These are phyloP conservation scores for Scaeva pyrastri DNA, from an alignment of 2,888 invertebrate genomes.

Conservation along the genomic window DNA sequence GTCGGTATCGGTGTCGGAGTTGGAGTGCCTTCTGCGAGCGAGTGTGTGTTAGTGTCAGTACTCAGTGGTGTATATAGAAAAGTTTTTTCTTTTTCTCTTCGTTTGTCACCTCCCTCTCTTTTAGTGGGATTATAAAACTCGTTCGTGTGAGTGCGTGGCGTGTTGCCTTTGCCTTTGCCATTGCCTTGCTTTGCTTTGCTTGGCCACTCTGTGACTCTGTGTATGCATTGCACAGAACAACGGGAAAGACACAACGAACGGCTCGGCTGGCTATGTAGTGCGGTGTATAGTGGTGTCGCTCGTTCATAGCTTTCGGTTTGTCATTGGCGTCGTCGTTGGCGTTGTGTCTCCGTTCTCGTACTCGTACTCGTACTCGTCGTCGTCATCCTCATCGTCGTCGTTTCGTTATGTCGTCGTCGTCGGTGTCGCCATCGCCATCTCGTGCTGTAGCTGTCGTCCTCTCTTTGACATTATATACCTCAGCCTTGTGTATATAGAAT, in stretches of 20 bases:
- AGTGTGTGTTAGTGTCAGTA: conserved; percentile 29
- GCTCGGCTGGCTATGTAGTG: conserved; percentile 57
- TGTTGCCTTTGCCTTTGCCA: no score
- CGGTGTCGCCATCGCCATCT: conserved; percentile 62
- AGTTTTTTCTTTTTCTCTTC: conserved; percentile 56
- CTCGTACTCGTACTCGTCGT: conserved; percentile 39
- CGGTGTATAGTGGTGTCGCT: conserved; percentile 74
- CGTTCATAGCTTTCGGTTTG: conserved; percentile 73
- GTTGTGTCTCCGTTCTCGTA: conserved; percentile 58
- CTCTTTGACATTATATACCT: conserved; percentile 73
- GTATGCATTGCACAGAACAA: conserved; percentile 50
- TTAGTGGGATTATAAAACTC: conserved; percentile 41
- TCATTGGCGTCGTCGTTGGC: conserved; percentile 72
- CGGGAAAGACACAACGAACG: conserved; percentile 44
- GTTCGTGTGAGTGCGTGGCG: conserved; percentile 69
- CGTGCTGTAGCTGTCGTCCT: conserved; percentile 68
- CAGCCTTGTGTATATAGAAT: conserved; percentile 60
- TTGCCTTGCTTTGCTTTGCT: no score
- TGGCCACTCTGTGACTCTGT: conserved; percentile 41
- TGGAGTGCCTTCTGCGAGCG: background rate
- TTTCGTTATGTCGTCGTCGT: conserved; percentile 54
- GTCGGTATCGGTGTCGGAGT: no score
- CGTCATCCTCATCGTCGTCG: conserved; percentile 47
- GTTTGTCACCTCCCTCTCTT: conserved; percentile 72
- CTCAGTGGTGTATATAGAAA: conserved; percentile 55